Evolutionary conservation across 2,113 vertebrate genomes (phyloP).

Genomic region (Ceyx margarethae): DNA sequence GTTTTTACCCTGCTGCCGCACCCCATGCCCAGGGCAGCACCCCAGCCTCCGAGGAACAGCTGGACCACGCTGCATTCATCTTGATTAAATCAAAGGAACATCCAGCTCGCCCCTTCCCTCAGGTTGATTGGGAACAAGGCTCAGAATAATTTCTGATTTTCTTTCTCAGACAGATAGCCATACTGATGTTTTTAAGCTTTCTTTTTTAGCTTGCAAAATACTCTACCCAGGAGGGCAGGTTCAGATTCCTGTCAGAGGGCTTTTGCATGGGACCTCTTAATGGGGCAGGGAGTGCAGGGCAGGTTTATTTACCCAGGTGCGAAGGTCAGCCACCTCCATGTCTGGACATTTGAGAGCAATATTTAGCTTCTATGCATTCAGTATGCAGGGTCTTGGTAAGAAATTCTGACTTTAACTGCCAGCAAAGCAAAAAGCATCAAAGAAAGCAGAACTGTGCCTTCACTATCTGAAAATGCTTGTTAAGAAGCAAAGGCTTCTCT

Average conservation of each 20-base stretch:
- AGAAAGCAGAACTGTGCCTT: neutral
- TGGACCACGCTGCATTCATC: neutral
- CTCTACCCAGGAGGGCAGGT: neutral
- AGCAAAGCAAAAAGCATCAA: neutral
- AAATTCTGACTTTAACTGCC: neutral
- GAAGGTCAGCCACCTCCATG: neutral
- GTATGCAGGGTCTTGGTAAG: neutral
- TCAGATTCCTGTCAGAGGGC: neutral
- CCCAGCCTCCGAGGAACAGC: neutral
- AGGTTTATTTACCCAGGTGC: neutral
- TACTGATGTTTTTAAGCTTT: neutral
- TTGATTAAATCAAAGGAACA: neutral
- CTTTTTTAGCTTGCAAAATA: neutral
- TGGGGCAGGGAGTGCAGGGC: neutral
- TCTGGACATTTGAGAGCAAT: neutral
- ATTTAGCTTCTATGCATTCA: neutral
- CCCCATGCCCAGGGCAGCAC: neutral
- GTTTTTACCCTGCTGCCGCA: neutral
- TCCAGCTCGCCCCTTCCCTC: neutral
- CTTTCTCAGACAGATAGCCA: neutral
- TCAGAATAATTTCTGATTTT: neutral
- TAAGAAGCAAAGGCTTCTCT: neutral
- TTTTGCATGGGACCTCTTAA: neutral
- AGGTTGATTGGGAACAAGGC: neutral
- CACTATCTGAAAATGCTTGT: neutral